phyloP scores from a whole-genome alignment of 2,113 vertebrate genomes.

The Corydoras sp. region DNA sequence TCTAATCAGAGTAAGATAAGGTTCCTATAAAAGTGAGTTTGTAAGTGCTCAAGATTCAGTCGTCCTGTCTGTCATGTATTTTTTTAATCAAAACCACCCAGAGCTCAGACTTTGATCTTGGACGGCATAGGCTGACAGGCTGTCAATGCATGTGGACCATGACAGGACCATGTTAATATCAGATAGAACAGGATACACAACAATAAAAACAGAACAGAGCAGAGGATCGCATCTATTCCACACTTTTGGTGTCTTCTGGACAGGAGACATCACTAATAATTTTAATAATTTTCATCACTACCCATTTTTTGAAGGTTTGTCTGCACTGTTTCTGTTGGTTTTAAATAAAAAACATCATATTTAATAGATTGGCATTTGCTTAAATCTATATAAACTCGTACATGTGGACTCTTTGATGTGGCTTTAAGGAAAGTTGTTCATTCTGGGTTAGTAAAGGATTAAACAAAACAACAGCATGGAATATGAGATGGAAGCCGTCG shows the following conservation, averaged over 20 bases:
- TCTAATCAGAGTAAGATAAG: conserved; percentile 33
- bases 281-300: neutral
- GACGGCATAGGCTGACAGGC: neutral
- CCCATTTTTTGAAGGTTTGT: neutral
- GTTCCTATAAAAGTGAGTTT: neutral
- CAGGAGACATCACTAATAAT: neutral
- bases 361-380: too few species aligned
- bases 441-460: too few species aligned
- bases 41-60: neutral
- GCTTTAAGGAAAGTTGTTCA: neutral
- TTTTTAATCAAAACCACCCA: neutral
- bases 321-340: too few species aligned
- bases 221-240: too few species aligned
- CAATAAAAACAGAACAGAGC: neutral
- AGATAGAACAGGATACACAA: conserved; percentile 34
- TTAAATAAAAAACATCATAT: too few species aligned
- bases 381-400: neutral
- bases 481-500: conserved; percentile 32
- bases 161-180: conserved; percentile 11
- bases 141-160: neutral
- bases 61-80: neutral
- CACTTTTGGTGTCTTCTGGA: neutral
- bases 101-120: conserved; percentile 40
- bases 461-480: conserved; percentile 10
- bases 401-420: neutral